Evolutionary conservation across 2,888 invertebrate species (phyloP).

Genomic region (Amblyteles armatorius): DNA sequence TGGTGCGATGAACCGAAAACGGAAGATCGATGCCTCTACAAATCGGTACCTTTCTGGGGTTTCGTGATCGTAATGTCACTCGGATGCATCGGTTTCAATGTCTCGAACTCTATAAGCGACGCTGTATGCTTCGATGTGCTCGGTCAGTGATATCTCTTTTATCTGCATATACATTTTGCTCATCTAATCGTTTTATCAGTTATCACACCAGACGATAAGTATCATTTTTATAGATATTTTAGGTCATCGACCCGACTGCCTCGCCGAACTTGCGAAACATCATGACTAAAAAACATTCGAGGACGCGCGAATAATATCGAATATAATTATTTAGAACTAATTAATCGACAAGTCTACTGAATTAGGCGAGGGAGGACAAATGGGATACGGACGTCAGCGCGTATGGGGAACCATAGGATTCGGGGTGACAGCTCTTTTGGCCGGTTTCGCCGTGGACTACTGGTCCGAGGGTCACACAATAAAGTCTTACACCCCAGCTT

Average conservation of each 20-base stretch:
- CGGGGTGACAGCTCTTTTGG: constrained; percentile 89
- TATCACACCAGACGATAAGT: no score
- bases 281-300: no score
- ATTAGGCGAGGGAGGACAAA: constrained; percentile 88
- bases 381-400: constrained; percentile 91
- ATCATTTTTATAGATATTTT: no score
- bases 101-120: constrained; percentile 94
- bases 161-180: constrained; percentile 35
- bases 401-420: constrained; percentile 95
- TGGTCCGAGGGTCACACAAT: constrained; percentile 86
- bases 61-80: constrained; percentile 90
- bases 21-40: constrained; percentile 85
- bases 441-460: constrained; percentile 90
- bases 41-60: constrained; percentile 89
- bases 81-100: constrained; percentile 93
- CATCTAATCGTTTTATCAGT: no score
- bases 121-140: constrained; percentile 96
- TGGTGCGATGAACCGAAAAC: constrained; percentile 69
- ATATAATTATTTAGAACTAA: no score
- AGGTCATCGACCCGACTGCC: no score
- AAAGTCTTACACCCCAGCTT: constrained; percentile 91
- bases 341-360: no score
- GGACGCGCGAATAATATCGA: no score
- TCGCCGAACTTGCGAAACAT: no score
- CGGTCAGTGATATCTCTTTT: constrained; percentile 85